Evolutionary conservation across 2,797 vertebrate species (phyloP).

Genomic region (Hoplostethus mediterraneus): DNA sequence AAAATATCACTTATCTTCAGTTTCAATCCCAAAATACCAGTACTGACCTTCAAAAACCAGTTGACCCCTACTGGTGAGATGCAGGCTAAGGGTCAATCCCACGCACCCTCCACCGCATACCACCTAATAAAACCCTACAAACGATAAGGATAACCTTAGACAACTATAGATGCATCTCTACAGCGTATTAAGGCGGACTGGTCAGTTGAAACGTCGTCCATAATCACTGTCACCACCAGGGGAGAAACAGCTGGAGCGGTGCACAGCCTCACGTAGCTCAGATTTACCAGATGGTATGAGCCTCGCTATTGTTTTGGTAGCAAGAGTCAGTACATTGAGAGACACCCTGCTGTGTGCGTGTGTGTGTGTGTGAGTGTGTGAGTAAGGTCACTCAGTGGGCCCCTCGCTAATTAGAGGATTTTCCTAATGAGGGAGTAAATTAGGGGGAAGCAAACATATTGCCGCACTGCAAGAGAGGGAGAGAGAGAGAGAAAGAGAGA

Average conservation of each 20-base stretch:
- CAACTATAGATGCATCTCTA: no score
- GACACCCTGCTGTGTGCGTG: conserved; percentile 8
- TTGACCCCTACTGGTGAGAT: background rate
- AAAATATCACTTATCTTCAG: no score
- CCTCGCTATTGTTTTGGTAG: background rate
- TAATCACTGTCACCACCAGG: background rate
- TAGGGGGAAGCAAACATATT: conserved; percentile 64
- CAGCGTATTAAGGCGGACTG: no score
- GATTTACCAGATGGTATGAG: background rate
- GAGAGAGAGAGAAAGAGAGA: conserved; percentile 1
- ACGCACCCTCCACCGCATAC: background rate
- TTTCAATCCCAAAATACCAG: no score
- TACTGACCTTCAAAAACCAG: no score
- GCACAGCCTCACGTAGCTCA: background rate
- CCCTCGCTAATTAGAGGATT: conserved; percentile 68
- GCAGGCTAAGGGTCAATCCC: background rate
- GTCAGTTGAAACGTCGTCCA: background rate
- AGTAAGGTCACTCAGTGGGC: conserved; percentile 52
- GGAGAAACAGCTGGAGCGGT: background rate
- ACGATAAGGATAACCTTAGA: no score
- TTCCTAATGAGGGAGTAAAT: conserved; percentile 54
- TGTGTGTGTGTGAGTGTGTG: conserved; percentile 3
- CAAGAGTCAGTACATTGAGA: background rate
- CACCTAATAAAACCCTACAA: background rate
- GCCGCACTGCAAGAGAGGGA: conserved; percentile 22